Base-by-base conservation (phyloP, 2,888 invertebrate species). In the Ptycholaimellus sp. region DNA sequence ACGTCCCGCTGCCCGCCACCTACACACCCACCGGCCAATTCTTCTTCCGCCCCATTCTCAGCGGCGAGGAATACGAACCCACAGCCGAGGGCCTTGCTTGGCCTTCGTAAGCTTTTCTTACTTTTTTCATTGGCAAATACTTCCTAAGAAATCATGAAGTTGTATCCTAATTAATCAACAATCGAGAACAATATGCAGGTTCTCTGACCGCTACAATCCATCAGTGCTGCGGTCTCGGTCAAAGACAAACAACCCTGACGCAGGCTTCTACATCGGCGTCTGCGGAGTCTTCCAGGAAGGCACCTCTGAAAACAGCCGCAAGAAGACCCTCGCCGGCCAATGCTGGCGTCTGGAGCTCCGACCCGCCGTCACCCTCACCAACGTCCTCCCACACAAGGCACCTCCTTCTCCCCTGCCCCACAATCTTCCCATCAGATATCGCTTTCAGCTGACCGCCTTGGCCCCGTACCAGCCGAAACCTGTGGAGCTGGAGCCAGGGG, bases 371-470 rank as follows among this genome's bases (percentile, higher is more conserved):
- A 72, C 76, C 51, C 65, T 96, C 40, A 76, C 78, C 56, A 96
- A 96, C 62, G 74, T 76, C 44, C 64, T 93, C 46, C 90, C 90
- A 0, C n/a, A n/a, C n/a, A n/a, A n/a, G n/a, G n/a, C n/a, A n/a
- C n/a, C n/a, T n/a, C n/a, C n/a, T n/a, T n/a, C n/a, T n/a, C n/a
- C n/a, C n/a, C n/a, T n/a, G n/a, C n/a, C n/a, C n/a, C n/a, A n/a
- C n/a, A n/a, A n/a, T n/a, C n/a, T n/a, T n/a, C n/a, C n/a, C n/a
- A n/a, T n/a, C n/a, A n/a, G n/a, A n/a, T n/a, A n/a, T n/a, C n/a
- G n/a, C n/a, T n/a, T n/a, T n/a, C n/a, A n/a, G n/a, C n/a, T n/a
- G n/a, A n/a, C n/a, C n/a, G n/a, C n/a, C n/a, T n/a, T n/a, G n/a
- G n/a, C n/a, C n/a, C n/a, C n/a, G n/a, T n/a, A n/a, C n/a, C n/a